Evolutionary conservation across 2,888 invertebrate genomes (phyloP).

Genomic region (Rutpela maculata): DNA sequence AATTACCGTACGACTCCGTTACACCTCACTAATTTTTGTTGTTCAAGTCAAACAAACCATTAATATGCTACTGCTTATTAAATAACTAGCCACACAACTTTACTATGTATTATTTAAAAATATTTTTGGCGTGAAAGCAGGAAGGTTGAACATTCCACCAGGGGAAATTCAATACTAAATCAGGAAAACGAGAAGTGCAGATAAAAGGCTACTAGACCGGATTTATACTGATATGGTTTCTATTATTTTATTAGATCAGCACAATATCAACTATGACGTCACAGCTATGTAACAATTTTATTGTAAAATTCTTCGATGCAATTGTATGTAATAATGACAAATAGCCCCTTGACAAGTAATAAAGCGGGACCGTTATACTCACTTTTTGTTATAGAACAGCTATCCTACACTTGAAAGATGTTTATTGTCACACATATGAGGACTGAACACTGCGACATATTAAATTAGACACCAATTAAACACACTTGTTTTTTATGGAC

Average conservation of each 20-base stretch:
- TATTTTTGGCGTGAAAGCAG: constrained; percentile 11
- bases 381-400: constrained; percentile 8
- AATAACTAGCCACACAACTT: neutral
- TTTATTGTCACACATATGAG: neutral
- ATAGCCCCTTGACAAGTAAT: neutral
- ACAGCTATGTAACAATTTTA: constrained; percentile 13
- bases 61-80: neutral
- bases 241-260: constrained; percentile 32
- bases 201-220: constrained; percentile 30
- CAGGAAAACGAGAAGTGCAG: constrained; percentile 20
- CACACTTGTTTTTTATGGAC: constrained; percentile 26
- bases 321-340: constrained; percentile 21
- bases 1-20: neutral
- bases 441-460: constrained; percentile 17
- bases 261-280: constrained; percentile 20
- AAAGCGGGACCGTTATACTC: constrained; percentile 6
- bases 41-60: neutral
- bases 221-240: constrained; percentile 27
- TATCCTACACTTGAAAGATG: neutral
- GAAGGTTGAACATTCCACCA: constrained; percentile 19
- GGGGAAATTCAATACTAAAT: constrained; percentile 16
- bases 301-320: constrained; percentile 23
- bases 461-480: constrained; percentile 28
- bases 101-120: neutral
- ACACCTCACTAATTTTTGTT: constrained; percentile 10